These are phyloP conservation scores for Siniperca knerii DNA, from an alignment of 2,113 vertebrate species.

Conservation along the genomic window DNA sequence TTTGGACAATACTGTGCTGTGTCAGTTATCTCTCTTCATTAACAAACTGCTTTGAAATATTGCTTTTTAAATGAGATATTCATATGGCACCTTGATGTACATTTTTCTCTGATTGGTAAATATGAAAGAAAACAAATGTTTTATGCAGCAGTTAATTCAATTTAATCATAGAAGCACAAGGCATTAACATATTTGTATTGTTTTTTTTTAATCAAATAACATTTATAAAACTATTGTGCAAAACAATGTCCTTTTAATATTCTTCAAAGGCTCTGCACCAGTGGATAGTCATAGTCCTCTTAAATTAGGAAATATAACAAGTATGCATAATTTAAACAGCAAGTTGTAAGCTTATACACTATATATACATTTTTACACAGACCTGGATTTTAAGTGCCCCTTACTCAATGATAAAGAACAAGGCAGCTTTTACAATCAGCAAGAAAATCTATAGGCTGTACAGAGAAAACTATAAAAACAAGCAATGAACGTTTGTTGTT, in stretches of 20 bases:
- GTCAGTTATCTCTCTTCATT: constrained; percentile 16
- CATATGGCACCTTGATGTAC: constrained; percentile 9
- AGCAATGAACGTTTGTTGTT: constrained; percentile 65
- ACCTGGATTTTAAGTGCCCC: constrained; percentile 81
- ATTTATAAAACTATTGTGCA: constrained; percentile 93
- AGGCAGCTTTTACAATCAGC: constrained; percentile 82
- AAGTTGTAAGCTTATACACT: constrained; percentile 83
- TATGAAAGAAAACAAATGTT: constrained; percentile 90
- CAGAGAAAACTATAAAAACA: constrained; percentile 73
- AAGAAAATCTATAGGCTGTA: constrained; percentile 68
- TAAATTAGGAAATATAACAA: constrained; percentile 88
- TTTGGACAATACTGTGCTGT: not conserved
- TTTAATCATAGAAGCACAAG: constrained; percentile 92
- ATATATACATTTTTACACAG: constrained; percentile 84
- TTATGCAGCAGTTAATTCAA: constrained; percentile 93
- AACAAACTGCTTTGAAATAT: not conserved
- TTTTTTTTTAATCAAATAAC: constrained; percentile 84
- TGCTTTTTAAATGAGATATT: not conserved
- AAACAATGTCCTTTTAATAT: constrained; percentile 89
- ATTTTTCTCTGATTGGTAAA: constrained; percentile 37
- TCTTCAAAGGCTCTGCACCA: constrained; percentile 86
- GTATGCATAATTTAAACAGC: constrained; percentile 87
- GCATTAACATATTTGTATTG: constrained; percentile 81
- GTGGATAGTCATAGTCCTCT: constrained; percentile 86
- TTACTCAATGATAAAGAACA: constrained; percentile 78